phyloP scores from a whole-genome alignment of 2,797 vertebrate genomes.

The Phoxinus dragarum region DNA sequence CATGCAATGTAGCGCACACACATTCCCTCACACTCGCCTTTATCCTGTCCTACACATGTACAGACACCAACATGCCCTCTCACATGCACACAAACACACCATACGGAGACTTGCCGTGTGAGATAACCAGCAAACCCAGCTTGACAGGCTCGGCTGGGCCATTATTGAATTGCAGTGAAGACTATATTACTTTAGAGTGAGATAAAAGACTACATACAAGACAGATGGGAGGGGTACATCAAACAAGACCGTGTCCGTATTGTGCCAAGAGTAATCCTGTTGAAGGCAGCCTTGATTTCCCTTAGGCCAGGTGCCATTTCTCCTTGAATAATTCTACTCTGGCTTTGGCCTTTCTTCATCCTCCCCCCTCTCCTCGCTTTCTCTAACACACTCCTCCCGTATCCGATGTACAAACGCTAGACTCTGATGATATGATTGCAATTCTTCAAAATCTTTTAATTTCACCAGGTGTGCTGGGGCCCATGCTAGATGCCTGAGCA shows the following conservation, averaged over 20 bases:
- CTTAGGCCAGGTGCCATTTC: conserved; percentile 89
- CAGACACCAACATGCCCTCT: conserved; percentile 67
- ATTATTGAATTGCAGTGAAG: conserved; percentile 98
- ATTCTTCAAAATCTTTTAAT: conserved; percentile 79
- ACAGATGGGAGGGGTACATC: conserved; percentile 97
- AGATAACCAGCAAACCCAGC: conserved; percentile 96
- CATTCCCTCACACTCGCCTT: conserved; percentile 48
- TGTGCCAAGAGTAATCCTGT: conserved; percentile 95
- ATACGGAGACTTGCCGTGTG: conserved; percentile 87
- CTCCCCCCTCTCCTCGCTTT: conserved; percentile 43
- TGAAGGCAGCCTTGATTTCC: conserved; percentile 94
- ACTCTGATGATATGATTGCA: conserved; percentile 74
- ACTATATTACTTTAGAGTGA: conserved; percentile 98
- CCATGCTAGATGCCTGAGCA: conserved; percentile 65
- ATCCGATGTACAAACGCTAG: conserved; percentile 64
- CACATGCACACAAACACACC: conserved; percentile 53
- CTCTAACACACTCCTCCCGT: conserved; percentile 45
- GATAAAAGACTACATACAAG: conserved; percentile 97
- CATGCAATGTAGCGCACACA: conserved; percentile 67
- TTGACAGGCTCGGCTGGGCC: conserved; percentile 93
- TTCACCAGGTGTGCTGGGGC: conserved; percentile 66
- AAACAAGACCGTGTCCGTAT: conserved; percentile 94
- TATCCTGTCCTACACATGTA: conserved; percentile 54
- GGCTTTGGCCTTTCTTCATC: conserved; percentile 71
- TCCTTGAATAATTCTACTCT: conserved; percentile 86